Evolutionary conservation across 2,797 vertebrate genomes (phyloP), one percentile per base, ranked within the genome.

Genomic region (Cygnus olor): DNA sequence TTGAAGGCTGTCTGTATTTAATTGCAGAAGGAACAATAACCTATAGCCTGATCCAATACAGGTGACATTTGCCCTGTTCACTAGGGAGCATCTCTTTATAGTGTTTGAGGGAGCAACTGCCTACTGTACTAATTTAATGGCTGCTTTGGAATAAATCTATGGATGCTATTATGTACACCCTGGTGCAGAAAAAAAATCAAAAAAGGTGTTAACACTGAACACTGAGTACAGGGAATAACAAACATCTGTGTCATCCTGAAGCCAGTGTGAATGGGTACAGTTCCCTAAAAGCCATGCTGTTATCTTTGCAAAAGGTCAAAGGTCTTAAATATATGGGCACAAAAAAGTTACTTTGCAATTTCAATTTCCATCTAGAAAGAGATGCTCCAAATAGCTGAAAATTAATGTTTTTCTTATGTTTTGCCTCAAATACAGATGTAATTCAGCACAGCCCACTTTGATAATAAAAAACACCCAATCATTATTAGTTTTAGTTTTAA

Each of bases 41-140:
- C 94, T 96, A 74, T 85, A 88, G 80, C 81, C 94, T 94, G 92
- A 88, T 95, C 71, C 68, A 90, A 87, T 69, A 76, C 40, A 81
- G 80, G 88, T 97, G 96, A 95, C 96, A 95, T 96, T 97, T 97
- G 93, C 85, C 94, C 96, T 82, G 89, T 94, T 97, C 95, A 90
- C 95, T 77, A 81, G 95, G 96, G 92, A 97, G 51, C 80, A 89
- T 63, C 64, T 93, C 92, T 95, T 93, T 84, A 93, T 91, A 95
- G 73, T 51, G 36, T 95, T 87, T 95, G 88, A 93, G 96, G 93
- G 64, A 97, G 54, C 53, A 95, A 88, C 77, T 49, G 56, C 68
- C 90, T 95, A 18, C 82, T 86, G 38, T 44, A 82, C 84, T 95
- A 84, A 96, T 95, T 95, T 96, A 96, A 91, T 57, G 85, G 79